Evolutionary conservation across 2,797 vertebrate genomes (phyloP).

Genomic region (Oreochromis mossambicus): DNA sequence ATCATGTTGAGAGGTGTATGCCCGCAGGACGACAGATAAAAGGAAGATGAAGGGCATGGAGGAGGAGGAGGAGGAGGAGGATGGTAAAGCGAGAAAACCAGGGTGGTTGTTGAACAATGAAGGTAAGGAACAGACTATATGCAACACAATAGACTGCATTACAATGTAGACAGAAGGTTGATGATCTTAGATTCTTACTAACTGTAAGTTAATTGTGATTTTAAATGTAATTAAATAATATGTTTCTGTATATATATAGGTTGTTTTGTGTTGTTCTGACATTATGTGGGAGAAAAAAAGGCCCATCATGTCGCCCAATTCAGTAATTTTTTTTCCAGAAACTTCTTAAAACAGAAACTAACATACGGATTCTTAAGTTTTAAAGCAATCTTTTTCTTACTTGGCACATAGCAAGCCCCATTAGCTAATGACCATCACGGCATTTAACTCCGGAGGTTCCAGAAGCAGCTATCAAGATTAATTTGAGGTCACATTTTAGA

Average conservation of each 20-base stretch:
- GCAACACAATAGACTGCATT: neutral
- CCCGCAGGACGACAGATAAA: conserved; percentile 26
- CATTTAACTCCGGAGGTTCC: neutral
- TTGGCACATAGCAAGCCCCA: neutral
- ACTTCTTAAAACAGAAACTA: neutral
- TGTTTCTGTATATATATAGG: neutral
- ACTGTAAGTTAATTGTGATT: neutral
- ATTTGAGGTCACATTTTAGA: neutral
- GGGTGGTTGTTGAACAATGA: neutral
- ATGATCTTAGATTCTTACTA: neutral
- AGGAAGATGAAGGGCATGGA: neutral
- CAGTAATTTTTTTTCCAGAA: neutral
- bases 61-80: neutral
- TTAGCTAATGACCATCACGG: neutral
- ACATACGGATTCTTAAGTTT: neutral
- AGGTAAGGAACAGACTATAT: neutral
- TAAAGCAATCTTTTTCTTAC: neutral
- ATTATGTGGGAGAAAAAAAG: accelerated
- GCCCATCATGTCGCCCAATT: neutral
- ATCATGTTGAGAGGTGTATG: conserved; percentile 25
- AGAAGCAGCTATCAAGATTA: neutral
- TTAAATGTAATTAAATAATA: neutral
- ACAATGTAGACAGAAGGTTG: neutral
- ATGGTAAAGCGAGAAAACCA: neutral
- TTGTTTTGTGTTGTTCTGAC: neutral